These are phyloP conservation scores for Pecten maximus DNA, from an alignment of 2,888 invertebrate species.

Conservation along the genomic window DNA sequence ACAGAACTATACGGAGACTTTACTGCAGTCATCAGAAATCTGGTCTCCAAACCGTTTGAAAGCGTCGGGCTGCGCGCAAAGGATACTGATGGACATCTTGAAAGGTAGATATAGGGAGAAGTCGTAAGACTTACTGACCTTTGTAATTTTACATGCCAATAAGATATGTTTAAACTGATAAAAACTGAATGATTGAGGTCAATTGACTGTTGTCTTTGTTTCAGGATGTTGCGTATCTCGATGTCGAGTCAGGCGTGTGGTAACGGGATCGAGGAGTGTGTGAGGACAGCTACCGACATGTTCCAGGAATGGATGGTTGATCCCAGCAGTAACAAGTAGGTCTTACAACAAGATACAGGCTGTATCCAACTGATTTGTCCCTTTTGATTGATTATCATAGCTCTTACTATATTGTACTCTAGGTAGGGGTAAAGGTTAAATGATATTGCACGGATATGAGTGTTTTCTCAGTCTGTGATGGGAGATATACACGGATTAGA, in stretches of 20 bases:
- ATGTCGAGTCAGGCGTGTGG: constrained; percentile 60
- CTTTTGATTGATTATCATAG: no score
- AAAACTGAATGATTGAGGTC: no score
- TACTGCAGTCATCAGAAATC: constrained; percentile 48
- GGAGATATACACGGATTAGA: no score
- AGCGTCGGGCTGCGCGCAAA: background rate
- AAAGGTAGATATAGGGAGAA: background rate
- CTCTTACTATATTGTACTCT: no score
- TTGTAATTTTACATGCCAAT: no score
- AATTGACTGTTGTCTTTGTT: background rate
- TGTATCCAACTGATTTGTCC: no score
- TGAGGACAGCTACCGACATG: constrained; percentile 51
- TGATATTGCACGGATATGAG: no score
- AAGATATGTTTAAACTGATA: no score
- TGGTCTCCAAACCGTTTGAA: constrained; percentile 2
- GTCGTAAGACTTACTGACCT: no score
- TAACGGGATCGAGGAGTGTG: constrained; percentile 60
- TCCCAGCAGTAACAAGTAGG: constrained; percentile 61
- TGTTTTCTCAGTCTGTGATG: no score
- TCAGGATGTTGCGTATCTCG: constrained; percentile 51
- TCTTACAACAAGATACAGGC: no score
- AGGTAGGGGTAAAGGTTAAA: no score
- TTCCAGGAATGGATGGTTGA: constrained; percentile 61
- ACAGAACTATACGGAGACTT: constrained; percentile 62
- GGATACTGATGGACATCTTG: background rate